Conservation (phyloP, 1,140 invertebrate genomes). For the Acromyrmex heyeri region DNA sequence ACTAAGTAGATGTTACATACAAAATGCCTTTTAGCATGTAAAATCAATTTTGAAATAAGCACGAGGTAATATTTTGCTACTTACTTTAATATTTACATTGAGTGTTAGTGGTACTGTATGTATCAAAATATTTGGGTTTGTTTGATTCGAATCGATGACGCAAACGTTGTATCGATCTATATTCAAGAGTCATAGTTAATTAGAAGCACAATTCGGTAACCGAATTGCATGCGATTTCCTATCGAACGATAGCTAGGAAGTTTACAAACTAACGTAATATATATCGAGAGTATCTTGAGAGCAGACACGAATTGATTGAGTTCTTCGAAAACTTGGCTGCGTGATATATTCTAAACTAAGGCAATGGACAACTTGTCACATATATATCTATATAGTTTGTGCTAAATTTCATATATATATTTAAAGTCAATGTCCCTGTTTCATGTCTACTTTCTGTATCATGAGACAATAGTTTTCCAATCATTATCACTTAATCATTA, state of each 20-base stretch:
- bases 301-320: slow-evolving; percentile 40
- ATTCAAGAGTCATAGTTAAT: slow-evolving; percentile 27
- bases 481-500: slow-evolving; percentile 7
- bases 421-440: background rate
- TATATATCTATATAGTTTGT: slow-evolving; percentile 24
- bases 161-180: slow-evolving; percentile 13
- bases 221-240: slow-evolving; percentile 38
- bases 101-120: background rate
- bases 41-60: background rate
- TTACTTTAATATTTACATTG: slow-evolving; percentile 4
- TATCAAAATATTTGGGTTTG: slow-evolving; percentile 1
- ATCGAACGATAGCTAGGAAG: slow-evolving; percentile 16
- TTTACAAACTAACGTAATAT: slow-evolving; percentile 56
- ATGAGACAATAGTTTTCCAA: background rate
- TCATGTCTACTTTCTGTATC: background rate
- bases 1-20: slow-evolving; percentile 13
- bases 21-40: background rate
- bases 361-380: slow-evolving; percentile 38
- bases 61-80: background rate
- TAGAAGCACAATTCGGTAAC: slow-evolving; percentile 24
- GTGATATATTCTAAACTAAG: slow-evolving; percentile 55
- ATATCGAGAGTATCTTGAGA: slow-evolving; percentile 22
- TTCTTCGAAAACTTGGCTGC: slow-evolving; percentile 43
- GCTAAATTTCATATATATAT: slow-evolving; percentile 9
- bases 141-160: background rate